A percentile compares a stretch with the other conserved stretches of the same genome.
Conservation (phyloP, 2,888 invertebrate genomes). For the Thymelicus lineola region DNA sequence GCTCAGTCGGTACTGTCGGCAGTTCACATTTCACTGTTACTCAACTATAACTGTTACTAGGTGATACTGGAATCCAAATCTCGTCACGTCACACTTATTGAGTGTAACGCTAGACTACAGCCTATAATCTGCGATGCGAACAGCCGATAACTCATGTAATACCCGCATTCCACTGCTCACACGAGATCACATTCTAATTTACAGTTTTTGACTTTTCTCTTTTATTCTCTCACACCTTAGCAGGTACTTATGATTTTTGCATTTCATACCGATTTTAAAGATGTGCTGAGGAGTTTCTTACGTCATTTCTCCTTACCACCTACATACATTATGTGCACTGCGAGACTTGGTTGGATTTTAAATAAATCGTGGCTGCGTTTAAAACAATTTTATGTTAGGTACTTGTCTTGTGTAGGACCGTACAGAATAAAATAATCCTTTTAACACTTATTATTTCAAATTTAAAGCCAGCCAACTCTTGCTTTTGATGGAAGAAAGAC, state of each 20-base stretch:
- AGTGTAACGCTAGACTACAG: constrained; percentile 41
- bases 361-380: no score
- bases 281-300: no score
- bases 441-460: no score
- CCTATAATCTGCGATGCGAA: constrained; percentile 36
- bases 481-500: neutral
- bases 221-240: neutral
- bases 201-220: neutral
- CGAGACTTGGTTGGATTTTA: no score
- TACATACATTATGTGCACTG: no score
- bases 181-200: neutral
- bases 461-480: neutral
- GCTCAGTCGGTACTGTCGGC: no score
- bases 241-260: no score
- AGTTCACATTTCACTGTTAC: constrained; percentile 40
- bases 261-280: no score
- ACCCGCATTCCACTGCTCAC: constrained; percentile 24
- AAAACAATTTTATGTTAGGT: no score
- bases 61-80: constrained; percentile 42
- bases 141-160: constrained; percentile 32
- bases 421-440: no score
- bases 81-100: constrained; percentile 47
- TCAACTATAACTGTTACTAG: constrained; percentile 40
- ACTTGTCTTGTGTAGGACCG: no score
- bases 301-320: no score